Evolutionary conservation across 2,113 vertebrate genomes (phyloP).

Genomic region (Rhizomys pruinosus): DNA sequence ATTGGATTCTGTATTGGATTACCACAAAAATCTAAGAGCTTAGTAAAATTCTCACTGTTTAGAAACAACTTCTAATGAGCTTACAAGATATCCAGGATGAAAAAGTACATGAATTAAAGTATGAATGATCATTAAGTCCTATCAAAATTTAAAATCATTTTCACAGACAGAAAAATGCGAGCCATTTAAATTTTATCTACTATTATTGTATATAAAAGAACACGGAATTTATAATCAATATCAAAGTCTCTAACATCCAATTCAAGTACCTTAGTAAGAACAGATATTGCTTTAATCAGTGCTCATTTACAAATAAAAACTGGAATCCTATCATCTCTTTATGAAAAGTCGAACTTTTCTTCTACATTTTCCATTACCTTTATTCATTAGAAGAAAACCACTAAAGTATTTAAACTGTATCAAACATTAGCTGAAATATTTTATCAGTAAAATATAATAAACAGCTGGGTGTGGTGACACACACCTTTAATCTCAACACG

Average conservation of each 20-base stretch:
- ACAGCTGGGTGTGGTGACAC: no score
- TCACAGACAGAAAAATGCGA: not conserved
- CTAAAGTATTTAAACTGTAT: not conserved
- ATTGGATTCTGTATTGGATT: not conserved
- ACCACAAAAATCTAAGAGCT: not conserved
- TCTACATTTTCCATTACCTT: not conserved
- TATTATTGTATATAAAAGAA: slow-evolving; percentile 12
- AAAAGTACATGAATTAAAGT: not conserved
- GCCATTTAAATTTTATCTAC: not conserved
- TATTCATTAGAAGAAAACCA: not conserved
- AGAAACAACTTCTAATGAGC: not conserved
- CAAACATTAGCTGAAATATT: not conserved
- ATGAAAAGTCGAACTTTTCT: not conserved
- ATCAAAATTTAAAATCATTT: not conserved
- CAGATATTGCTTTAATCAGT: not conserved
- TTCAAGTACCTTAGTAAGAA: not conserved
- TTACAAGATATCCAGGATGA: not conserved
- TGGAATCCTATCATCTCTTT: not conserved
- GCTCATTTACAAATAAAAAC: not conserved
- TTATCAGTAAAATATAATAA: not conserved
- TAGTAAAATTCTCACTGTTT: slow-evolving; percentile 15
- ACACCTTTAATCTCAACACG: no score
- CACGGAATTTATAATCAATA: not conserved
- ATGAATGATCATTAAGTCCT: not conserved
- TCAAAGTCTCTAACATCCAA: not conserved